Base-by-base conservation (phyloP, 2,797 vertebrate genomes). In the Menidia menidia region DNA sequence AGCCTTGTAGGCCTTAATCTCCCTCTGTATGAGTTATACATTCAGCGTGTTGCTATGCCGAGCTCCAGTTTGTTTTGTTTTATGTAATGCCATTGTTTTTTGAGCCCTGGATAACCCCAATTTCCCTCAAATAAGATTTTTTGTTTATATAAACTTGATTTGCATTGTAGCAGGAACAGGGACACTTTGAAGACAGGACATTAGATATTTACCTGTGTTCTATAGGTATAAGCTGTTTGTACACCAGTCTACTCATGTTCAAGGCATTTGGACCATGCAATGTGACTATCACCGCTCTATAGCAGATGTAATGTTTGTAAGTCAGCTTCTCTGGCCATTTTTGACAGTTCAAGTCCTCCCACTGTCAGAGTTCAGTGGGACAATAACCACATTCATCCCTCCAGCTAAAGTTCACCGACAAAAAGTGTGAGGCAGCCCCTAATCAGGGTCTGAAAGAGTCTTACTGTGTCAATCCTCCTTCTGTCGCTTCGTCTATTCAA, bases 351-450 rank as follows among this genome's bases (percentile, higher is more conserved):
- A 61, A 65, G 63, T 86, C 73, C 58, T 62, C 57, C 62, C 65
- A 60, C 59, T 73, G 50, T 78, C 48, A 77, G 74, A 19, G 63
- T 71, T 65, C 61, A 70, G 52, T 61, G 42, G 42, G 12, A 92
- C 89, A 91, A 88, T 90, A 74, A 60, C 25, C 30, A 72, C 60
- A 88, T 90, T 90, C 87, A 87, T 89, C 41, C 64, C 51, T 52
- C 57, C 39, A 45, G 41, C 54, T 62, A 45, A 70, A 80, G 81
- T 71, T 75, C 70, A 77, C 64, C 62, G 69, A 15, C 68, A 71
- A 41, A 83, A 66, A 62, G 70, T 67, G 59, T 41, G 53, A 44
- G 45, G 51, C 64, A 64, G 68, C 60, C 71, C 71, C 64, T 53
- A 68, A 83, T 83, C 69, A 62, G 62, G 50, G 68, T 63, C 68